Conservation (phyloP, 2,888 invertebrate genomes). For the Brenthis hecate region DNA sequence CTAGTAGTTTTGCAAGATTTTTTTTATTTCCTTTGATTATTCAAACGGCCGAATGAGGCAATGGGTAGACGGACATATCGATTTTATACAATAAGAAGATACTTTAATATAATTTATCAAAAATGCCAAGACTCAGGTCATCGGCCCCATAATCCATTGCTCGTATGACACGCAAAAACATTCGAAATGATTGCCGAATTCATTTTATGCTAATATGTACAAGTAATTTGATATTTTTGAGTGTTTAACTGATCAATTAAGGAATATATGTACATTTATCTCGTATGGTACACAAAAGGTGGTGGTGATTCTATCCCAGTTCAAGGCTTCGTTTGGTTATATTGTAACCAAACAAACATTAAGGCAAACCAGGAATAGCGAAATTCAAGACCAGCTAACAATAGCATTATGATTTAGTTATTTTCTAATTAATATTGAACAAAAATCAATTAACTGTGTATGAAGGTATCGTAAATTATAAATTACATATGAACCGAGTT, state of each 20-base stretch:
- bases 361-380: too few relatives aligned
- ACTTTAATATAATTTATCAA: slow-evolving; percentile 14
- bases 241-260: not conserved
- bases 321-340: too few relatives aligned
- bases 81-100: not conserved
- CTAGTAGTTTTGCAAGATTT: too few relatives aligned
- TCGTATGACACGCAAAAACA: slow-evolving; percentile 39
- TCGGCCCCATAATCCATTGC: slow-evolving; percentile 31
- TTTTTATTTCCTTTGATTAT: too few relatives aligned
- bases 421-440: too few relatives aligned
- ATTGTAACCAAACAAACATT: too few relatives aligned
- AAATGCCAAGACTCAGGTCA: slow-evolving; percentile 26
- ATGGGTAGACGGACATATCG: not conserved
- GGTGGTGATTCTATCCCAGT: too few relatives aligned
- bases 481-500: not conserved
- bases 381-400: too few relatives aligned
- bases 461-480: not conserved
- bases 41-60: not conserved
- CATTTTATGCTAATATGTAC: not conserved
- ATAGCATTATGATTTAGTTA: too few relatives aligned
- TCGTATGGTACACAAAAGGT: too few relatives aligned
- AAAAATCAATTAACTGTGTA: too few relatives aligned
- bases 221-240: slow-evolving; percentile 6
- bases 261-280: too few relatives aligned
- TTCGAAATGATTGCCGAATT: slow-evolving; percentile 22